phyloP scores from a whole-genome alignment of 1,140 invertebrate genomes.

The Octopus sinensis region DNA sequence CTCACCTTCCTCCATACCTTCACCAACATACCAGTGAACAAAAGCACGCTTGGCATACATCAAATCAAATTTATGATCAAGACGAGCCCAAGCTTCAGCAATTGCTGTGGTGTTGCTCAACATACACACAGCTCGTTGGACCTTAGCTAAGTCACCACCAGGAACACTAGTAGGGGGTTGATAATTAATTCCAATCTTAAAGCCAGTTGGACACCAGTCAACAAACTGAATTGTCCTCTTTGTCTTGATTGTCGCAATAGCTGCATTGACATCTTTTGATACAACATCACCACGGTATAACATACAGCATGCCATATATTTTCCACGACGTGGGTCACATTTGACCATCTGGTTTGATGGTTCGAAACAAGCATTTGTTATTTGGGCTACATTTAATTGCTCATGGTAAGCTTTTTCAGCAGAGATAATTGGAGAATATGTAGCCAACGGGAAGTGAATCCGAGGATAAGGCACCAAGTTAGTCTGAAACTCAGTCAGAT shows the following conservation, averaged over 20 bases:
- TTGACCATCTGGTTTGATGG: conserved; percentile 82
- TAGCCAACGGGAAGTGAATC: conserved; percentile 37
- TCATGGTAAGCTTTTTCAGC: conserved; percentile 41
- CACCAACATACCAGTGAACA: conserved; percentile 72
- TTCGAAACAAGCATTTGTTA: conserved; percentile 83
- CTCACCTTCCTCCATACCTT: conserved; percentile 76
- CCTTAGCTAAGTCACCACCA: conserved; percentile 67
- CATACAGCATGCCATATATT: conserved; percentile 63
- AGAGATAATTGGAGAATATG: conserved; percentile 34
- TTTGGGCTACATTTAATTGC: conserved; percentile 66
- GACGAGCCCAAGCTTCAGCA: conserved; percentile 62
- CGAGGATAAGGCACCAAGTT: conserved; percentile 61
- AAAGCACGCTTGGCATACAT: conserved; percentile 57
- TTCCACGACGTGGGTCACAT: conserved; percentile 71
- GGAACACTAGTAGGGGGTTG: conserved; percentile 62
- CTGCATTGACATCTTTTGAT: conserved; percentile 78
- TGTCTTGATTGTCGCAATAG: conserved; percentile 77
- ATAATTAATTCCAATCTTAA: conserved; percentile 50
- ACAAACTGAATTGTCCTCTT: conserved; percentile 78
- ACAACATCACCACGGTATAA: conserved; percentile 42
- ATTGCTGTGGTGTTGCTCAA: conserved; percentile 73
- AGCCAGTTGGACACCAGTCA: conserved; percentile 84
- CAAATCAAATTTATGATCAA: conserved; percentile 23
- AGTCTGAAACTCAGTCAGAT: conserved; percentile 68
- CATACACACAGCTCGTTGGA: conserved; percentile 62